A percentile compares a stretch with the other conserved stretches of the same genome.
Conservation (phyloP, 2,797 vertebrate species). For the Lates japonicus region DNA sequence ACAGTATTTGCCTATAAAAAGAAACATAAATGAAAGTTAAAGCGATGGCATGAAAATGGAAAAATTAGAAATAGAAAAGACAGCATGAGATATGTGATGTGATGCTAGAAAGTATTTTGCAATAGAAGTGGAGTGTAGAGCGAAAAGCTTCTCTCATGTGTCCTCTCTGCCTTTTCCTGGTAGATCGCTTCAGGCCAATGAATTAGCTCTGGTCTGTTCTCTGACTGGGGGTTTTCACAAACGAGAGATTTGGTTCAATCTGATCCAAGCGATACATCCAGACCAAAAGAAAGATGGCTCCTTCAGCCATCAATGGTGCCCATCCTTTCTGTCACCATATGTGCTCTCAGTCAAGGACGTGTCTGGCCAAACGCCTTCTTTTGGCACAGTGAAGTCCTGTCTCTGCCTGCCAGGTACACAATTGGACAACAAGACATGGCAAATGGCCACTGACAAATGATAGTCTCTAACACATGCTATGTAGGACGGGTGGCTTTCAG, state of each 20-base stretch:
- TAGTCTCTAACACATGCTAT: constrained; percentile 42
- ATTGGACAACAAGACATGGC: constrained; percentile 72
- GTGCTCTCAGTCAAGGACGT: constrained; percentile 59
- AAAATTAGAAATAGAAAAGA: constrained; percentile 46
- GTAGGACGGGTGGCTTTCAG: constrained; percentile 40
- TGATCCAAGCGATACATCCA: constrained; percentile 64
- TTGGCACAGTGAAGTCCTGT: constrained; percentile 54
- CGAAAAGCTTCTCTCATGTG: constrained; percentile 34
- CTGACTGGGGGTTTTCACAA: constrained; percentile 60
- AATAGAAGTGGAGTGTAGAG: constrained; percentile 45
- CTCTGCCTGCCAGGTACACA: constrained; percentile 76
- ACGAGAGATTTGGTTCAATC: constrained; percentile 54
- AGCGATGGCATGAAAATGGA: constrained; percentile 45
- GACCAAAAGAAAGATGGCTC: constrained; percentile 57
- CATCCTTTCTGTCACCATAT: constrained; percentile 69
- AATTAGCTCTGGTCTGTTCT: constrained; percentile 53
- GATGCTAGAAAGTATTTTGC: constrained; percentile 44
- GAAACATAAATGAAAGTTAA: constrained; percentile 36
- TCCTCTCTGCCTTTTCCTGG: constrained; percentile 37
- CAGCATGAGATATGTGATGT: constrained; percentile 5
- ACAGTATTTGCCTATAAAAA: constrained; percentile 44
- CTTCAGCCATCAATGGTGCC: constrained; percentile 46
- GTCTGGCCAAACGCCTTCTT: constrained; percentile 52
- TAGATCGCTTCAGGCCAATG: constrained; percentile 49
- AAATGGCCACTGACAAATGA: constrained; percentile 63